A percentile compares a stretch with the other conserved stretches of the same genome.
Conservation (phyloP, 2,797 vertebrate species). For the Intellagama lesueurii region DNA sequence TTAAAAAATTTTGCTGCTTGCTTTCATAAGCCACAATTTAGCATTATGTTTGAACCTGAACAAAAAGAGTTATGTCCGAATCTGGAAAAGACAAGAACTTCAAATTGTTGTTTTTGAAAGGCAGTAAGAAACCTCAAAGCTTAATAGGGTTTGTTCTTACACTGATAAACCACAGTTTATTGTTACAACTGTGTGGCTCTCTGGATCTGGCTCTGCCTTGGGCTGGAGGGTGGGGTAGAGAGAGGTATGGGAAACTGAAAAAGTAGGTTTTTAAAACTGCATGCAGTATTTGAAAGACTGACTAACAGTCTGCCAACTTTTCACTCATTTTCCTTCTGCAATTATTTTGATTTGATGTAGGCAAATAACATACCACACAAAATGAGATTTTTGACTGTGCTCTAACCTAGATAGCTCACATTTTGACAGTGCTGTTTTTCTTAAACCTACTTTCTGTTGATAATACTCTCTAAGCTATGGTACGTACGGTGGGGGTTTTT, state of each 20-base stretch:
- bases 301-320: neutral
- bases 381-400: neutral
- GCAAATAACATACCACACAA: neutral
- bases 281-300: slow-evolving; percentile 15
- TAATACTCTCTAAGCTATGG: slow-evolving; percentile 78
- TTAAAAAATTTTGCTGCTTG: neutral
- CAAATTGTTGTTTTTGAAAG: no score
- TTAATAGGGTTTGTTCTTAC: neutral
- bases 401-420: slow-evolving; percentile 16
- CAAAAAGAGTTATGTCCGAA: neutral
- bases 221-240: neutral
- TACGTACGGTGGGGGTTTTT: slow-evolving; percentile 93
- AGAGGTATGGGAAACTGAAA: slow-evolving; percentile 20
- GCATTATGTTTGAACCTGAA: neutral
- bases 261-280: neutral
- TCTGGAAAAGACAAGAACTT: no score
- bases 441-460: slow-evolving; percentile 40
- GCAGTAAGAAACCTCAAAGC: no score
- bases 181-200: neutral
- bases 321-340: slow-evolving; percentile 30
- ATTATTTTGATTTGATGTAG: neutral
- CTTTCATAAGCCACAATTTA: neutral
- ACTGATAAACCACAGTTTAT: neutral
- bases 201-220: neutral
- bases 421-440: slow-evolving; percentile 42